Evolutionary conservation across 2,113 vertebrate species (phyloP).

Genomic region (Trachemys scripta): DNA sequence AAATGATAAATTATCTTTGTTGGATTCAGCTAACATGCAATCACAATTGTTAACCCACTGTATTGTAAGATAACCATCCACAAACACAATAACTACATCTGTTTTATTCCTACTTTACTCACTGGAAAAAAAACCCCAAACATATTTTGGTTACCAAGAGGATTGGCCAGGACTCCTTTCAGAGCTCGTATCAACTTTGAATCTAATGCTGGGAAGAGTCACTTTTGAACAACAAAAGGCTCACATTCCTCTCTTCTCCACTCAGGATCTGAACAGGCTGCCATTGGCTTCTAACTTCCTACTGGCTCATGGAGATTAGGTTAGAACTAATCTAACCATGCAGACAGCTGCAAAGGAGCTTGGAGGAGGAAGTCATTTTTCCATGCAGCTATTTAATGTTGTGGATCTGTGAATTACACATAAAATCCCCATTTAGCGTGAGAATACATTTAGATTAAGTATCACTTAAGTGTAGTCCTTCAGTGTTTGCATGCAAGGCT

Average conservation of each 20-base stretch:
- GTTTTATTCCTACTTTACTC: neutral
- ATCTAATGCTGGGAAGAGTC: neutral
- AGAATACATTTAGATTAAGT: constrained; percentile 6
- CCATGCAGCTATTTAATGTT: constrained; percentile 6
- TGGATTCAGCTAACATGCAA: accelerated
- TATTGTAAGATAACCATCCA: neutral
- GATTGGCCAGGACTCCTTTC: neutral
- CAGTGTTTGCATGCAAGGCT: neutral
- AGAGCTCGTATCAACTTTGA: neutral
- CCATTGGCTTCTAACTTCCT: neutral
- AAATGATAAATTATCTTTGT: neutral
- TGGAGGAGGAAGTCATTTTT: neutral
- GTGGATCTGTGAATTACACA: neutral
- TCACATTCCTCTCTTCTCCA: neutral
- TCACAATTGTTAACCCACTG: accelerated
- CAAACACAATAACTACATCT: neutral
- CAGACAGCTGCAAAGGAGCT: neutral
- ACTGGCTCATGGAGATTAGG: neutral
- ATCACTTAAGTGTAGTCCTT: neutral
- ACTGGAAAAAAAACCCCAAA: neutral
- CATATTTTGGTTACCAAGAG: neutral
- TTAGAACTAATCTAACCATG: neutral
- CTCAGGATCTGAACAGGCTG: neutral
- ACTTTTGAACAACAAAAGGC: neutral
- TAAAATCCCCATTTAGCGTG: neutral